Evolutionary conservation across 2,113 vertebrate species (phyloP), one percentile per base, ranked within the genome.

Genomic region (Elgaria multicarinata): DNA sequence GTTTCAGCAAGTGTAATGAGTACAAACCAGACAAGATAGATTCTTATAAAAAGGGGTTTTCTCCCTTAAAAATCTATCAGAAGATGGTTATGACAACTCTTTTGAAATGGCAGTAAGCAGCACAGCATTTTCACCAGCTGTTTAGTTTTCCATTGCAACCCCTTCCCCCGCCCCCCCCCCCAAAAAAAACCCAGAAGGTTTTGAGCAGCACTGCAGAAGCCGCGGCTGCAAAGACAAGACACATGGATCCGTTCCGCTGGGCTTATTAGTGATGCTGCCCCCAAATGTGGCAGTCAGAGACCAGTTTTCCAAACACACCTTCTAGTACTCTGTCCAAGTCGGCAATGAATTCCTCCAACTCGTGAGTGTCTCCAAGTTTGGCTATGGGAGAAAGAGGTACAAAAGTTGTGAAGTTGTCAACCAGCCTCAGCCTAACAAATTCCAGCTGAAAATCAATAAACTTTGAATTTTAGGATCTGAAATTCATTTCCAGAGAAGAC

Each of bases 321-420:
- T 93, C 87, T 85, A 97, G 20, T 2, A 46, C 94, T 79, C 93
- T 96, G 28, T 96, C 96, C 87, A 96, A 92, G 20, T 96, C 95
- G 0, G 96, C 95, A 0, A 97, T 97, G 95, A 96, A 97, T 53
- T 95, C 94, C 80, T 97, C 96, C 92, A 97, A 92, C 77, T 96
- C 95, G 50, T 93, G 94, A 0, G 96, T 97, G 91, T 96, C 96
- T 1, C 96, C 96, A 0, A 96, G 96, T 31, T 95, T 96, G 3
- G 96, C 96, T 97, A 1, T 1, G 0, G 16, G 20, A 62, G 3
- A 86, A 74, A 81, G 87, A 75, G 3, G n/a, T n/a, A 58, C 0
- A 0, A 10, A 50, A 0, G 0, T 91, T 64, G 91, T 71, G 2
- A 0, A 10, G 33, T 24, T 13, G 12, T 39, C 31, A 1, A 16